Evolutionary conservation across 2,888 invertebrate species (phyloP).

Genomic region (Scelioninae gen. 2): DNA sequence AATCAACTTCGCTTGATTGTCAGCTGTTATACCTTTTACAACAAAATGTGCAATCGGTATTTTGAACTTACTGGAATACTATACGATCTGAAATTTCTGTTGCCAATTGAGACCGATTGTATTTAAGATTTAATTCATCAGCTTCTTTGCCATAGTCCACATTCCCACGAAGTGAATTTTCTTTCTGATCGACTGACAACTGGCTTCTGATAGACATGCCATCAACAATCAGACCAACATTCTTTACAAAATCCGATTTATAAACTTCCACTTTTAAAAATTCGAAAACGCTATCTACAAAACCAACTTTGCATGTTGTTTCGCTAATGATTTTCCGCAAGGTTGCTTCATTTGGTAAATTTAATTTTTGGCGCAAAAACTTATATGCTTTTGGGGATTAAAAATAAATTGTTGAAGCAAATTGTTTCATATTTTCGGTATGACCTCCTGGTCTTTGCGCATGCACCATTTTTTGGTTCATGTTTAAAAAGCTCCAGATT

Average conservation of each 20-base stretch:
- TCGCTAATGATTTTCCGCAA: constrained; percentile 9
- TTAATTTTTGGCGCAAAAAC: too few species aligned
- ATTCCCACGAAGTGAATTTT: constrained; percentile 6
- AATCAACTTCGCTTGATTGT: constrained; percentile 9
- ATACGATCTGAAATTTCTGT: constrained; percentile 22
- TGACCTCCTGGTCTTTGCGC: too few species aligned
- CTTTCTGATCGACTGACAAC: constrained; percentile 5
- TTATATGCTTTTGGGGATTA: too few species aligned
- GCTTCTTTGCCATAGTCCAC: constrained; percentile 18
- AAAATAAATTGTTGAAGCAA: constrained; percentile 5
- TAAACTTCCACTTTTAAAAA: neutral
- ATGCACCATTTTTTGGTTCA: constrained; percentile 8
- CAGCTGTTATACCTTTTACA: constrained; percentile 21
- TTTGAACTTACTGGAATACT: constrained; percentile 17
- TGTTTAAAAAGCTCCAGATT: constrained; percentile 1
- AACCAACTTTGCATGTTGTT: constrained; percentile 9
- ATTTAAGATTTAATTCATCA: constrained; percentile 11
- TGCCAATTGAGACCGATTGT: constrained; percentile 4
- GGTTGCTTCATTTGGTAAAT: constrained; percentile 9
- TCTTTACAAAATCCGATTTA: neutral
- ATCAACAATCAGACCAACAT: constrained; percentile 17
- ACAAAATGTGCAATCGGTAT: too few species aligned
- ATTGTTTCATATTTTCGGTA: too few species aligned
- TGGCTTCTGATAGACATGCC: constrained; percentile 20
- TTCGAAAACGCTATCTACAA: neutral